Evolutionary conservation across 2,113 vertebrate genomes (phyloP), one percentile per base, ranked within the genome.

Genomic region (Erythrolamprus reginae): DNA sequence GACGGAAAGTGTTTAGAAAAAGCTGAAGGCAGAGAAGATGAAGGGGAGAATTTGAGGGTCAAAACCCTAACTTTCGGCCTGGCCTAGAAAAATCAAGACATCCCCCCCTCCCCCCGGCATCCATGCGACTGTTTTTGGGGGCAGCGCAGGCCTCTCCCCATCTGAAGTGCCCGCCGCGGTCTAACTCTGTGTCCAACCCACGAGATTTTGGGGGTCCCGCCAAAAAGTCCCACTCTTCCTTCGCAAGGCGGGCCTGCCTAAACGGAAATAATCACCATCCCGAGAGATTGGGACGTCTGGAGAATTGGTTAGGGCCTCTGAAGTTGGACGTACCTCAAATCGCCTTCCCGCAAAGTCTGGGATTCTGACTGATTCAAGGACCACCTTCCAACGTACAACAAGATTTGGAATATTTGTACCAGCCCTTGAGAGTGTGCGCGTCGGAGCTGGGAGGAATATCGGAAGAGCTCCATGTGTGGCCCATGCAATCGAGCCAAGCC

Each of bases 1-100:
- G 2, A 24, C 0, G 4, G 7, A 0, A 17, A 9, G 21, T 13
- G 0, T 7, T 23, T 6, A 17, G 1, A 2, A 26, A 70, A 50
- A 70, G 47, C 92, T 61, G 1, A 55, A 85, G 87, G 52, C 38
- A 77, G 56, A 93, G 89, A 87, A 23, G 3, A 88, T 38, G 45
- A 24, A 50, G 56, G 33, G 38, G 21, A 17, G 56, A 42, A 4
- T 1, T 51, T 4, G 15, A 0, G 65, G 58, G 13, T 4, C 10
- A 9, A 24, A 21, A 51, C 24, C 10, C 23, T 24, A 1, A 9
- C 13, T 26, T 13, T 9, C 58, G 6, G 1, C 88, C n/a, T 26
- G 10, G 50, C 50, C 21, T 38, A 10, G 26, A 70, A 83, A 83
- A 26, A 12, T 47, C 82, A 24, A 83, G 42, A 10, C 33, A 2